These are phyloP conservation scores for Uloborus plumipes DNA, from an alignment of 2,888 invertebrate species.

Conservation along the genomic window DNA sequence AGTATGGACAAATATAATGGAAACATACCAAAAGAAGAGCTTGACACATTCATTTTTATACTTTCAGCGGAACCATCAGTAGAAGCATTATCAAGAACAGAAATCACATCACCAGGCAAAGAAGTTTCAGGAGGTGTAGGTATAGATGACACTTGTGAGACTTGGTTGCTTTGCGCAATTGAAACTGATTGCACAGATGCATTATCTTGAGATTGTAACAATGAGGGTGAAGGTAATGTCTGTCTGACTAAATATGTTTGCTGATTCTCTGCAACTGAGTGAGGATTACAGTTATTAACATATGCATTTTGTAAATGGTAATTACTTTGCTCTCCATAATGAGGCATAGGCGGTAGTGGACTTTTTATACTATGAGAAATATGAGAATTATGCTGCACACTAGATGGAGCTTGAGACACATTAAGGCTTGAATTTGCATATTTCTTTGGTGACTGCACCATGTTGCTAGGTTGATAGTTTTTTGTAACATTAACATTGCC, in stretches of 20 bases:
- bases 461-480: slow-evolving; percentile 24
- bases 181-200: slow-evolving; percentile 27
- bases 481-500: slow-evolving; percentile 35
- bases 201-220: slow-evolving; percentile 34
- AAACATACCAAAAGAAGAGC: slow-evolving; percentile 54
- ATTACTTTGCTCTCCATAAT: slow-evolving; percentile 46
- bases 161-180: slow-evolving; percentile 36
- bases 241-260: slow-evolving; percentile 42
- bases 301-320: slow-evolving; percentile 48
- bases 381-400: slow-evolving; percentile 51
- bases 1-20: no score
- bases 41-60: slow-evolving; percentile 48
- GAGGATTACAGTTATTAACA: slow-evolving; percentile 38
- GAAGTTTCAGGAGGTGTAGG: slow-evolving; percentile 62
- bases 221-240: slow-evolving; percentile 25
- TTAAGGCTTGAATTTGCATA: slow-evolving; percentile 54
- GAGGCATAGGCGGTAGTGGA: slow-evolving; percentile 57
- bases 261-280: slow-evolving; percentile 28
- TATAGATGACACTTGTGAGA: slow-evolving; percentile 57
- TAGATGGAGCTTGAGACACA: slow-evolving; percentile 27
- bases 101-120: slow-evolving; percentile 28
- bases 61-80: slow-evolving; percentile 35
- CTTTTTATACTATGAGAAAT: slow-evolving; percentile 32
- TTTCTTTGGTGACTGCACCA: slow-evolving; percentile 34
- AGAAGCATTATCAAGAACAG: slow-evolving; percentile 26